Evolutionary conservation across 2,113 vertebrate genomes (phyloP).

Genomic region (Sialia sialis): DNA sequence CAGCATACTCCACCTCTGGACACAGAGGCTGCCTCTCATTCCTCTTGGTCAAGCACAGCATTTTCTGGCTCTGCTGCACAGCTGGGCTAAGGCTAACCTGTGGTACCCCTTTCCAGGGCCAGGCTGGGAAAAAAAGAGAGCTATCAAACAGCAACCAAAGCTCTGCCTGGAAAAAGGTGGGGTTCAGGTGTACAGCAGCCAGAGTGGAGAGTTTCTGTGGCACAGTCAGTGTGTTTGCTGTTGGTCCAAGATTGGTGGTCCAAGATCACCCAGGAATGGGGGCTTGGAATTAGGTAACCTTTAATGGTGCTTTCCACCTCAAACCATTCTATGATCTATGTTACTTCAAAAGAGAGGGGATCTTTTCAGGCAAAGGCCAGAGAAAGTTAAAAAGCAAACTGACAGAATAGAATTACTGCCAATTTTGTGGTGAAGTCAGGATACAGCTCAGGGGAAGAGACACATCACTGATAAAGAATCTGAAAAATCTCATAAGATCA

Average conservation of each 20-base stretch:
- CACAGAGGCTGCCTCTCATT: rapidly evolving
- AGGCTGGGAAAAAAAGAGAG: not conserved
- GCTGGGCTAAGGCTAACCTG: not conserved
- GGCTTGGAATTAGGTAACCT: not conserved
- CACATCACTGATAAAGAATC: not conserved
- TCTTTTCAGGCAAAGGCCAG: not conserved
- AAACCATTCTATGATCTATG: not conserved
- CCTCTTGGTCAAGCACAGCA: not conserved
- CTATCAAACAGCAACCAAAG: not conserved
- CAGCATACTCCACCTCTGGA: not conserved
- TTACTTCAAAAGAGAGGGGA: rapidly evolving
- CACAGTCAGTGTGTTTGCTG: slow-evolving; percentile 69
- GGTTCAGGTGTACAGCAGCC: rapidly evolving
- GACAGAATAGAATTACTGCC: not conserved
- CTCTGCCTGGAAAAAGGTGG: no score
- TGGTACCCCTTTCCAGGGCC: not conserved
- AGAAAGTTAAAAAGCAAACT: not conserved
- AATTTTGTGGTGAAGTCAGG: not conserved
- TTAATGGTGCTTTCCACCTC: not conserved
- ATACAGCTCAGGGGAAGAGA: not conserved
- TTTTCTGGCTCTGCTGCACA: not conserved
- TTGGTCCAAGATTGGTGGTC: slow-evolving; percentile 73
- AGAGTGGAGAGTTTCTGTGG: slow-evolving; percentile 19
- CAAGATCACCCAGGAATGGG: slow-evolving; percentile 67
- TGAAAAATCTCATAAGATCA: not conserved